Base-by-base conservation (phyloP, 2,113 vertebrate genomes). In the Lophius piscatorius region DNA sequence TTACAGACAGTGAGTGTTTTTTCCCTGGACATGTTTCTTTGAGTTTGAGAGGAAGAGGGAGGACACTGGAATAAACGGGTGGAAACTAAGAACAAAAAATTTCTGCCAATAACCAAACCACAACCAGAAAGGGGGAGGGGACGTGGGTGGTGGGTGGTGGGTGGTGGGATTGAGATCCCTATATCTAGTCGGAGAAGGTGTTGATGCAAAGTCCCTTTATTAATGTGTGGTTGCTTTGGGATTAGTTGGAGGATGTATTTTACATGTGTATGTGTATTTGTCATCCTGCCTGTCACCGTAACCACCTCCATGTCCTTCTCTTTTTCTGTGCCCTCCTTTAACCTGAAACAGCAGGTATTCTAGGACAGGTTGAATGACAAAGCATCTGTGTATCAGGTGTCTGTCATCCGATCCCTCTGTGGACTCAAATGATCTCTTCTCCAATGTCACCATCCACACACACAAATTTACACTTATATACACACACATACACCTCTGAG, bases 341-440 rank as follows among this genome's bases (percentile, higher is more conserved):
- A 83, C 69, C 78, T 80, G 80, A 65, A 84, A 74, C 84, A 88
- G 80, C 79, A 86, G 84, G 84, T 84, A 85, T 78, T 82, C 82
- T 74, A 72, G 83, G 75, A 63, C 76, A 74, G 78, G 82, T 87
- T 83, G 84, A 85, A 84, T 84, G 82, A 87, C 77, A 87, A 87
- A 76, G 82, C 82, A 65, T 56, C 60, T 52, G 75, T 71, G 61
- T 82, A 81, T 90, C 86, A 48, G 51, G 65, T 88, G 66, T 80
- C 81, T 69, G 85, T 80, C 75, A 87, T 85, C 52, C 62, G 79
- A 87, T 74, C 71, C 75, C 55, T 56, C 65, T 58, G 35, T 55
- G 70, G 77, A 78, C 67, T 72, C 62, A 45, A 58, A 33, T 49
- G 29, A 4, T 52, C 64, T 69, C 78, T 38, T 81, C 83, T 84